Evolutionary conservation across 2,888 invertebrate genomes (phyloP), one percentile per base, ranked within the genome.

Genomic region (Pasiphila rectangulata): DNA sequence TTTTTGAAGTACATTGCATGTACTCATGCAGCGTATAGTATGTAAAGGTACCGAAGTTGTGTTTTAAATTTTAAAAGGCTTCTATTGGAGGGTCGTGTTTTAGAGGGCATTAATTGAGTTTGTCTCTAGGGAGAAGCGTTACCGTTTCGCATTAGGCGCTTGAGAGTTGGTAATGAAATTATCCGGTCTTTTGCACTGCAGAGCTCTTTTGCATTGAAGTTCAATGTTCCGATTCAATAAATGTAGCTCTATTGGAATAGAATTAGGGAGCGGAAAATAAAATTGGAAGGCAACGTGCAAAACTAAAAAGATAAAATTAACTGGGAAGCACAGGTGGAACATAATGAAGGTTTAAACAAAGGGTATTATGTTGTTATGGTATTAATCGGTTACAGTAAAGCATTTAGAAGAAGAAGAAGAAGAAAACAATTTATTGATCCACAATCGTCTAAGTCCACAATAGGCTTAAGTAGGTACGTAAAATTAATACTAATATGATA

Each of bases 101-200:
- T 73, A 80, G 77, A 81, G 78, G 76, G 78, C 77, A 80, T 80
- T 85, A 86, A 86, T 86, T 79, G 85, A 85, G 80, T 86, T 86
- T 83, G 80, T 82, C 83, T 83, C 83, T 72, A 72, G 83, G 79
- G 84, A 76, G 75, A 62, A 72, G 69, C 73, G 75, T 76, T 81
- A 83, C 83, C 79, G 83, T 72, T 80, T 79, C 80, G 76, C 82
- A 83, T 79, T 83, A 85, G 79, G 72, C 71, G 69, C 71, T 73
- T 75, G 68, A 45, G 41, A 70, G 70, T 74, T 72, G 67, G 75
- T 84, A 85, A 87, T 80, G 62, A 72, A 81, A 79, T 86, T 86
- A 85, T 72, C 58, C 60, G 64, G 70, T 73, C 72, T 79, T 79
- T 79, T 69, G 72, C 65, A 68, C 64, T 72, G 69, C 70, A 52